These are phyloP conservation scores for Pseudolaguvia tuberculata DNA, from an alignment of 2,113 vertebrate species.

Conservation along the genomic window DNA sequence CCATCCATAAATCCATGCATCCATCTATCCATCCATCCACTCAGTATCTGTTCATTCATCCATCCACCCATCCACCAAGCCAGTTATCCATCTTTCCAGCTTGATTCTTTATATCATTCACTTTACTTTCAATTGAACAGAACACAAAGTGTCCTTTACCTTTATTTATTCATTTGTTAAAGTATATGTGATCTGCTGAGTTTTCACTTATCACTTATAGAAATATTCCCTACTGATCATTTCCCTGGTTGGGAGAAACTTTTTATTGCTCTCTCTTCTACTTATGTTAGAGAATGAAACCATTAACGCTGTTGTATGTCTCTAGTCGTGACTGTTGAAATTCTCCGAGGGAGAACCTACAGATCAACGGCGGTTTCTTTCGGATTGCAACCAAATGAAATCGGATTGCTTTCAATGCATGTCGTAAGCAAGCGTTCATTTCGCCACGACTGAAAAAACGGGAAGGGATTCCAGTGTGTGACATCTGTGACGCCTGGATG, in stretches of 20 bases:
- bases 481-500: too few species aligned
- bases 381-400: not conserved
- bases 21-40: conserved; percentile 20
- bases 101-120: conserved; percentile 1
- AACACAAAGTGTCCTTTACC: conserved; percentile 45
- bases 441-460: not conserved
- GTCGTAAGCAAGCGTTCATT: not conserved
- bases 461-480: not conserved
- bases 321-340: conserved; percentile 1
- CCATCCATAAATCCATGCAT: conserved; percentile 36
- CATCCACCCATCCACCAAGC: not conserved
- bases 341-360: not conserved
- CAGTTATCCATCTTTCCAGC: not conserved
- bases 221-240: conserved; percentile 35
- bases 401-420: not conserved
- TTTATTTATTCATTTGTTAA: conserved; percentile 57
- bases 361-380: not conserved
- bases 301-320: conserved; percentile 1
- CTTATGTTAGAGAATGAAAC: conserved; percentile 1
- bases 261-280: conserved; percentile 27
- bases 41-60: conserved; percentile 12
- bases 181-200: conserved; percentile 56
- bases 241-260: not conserved
- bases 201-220: conserved; percentile 40
- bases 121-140: not conserved